Conservation (phyloP, 2,888 invertebrate species). For the Alitta virens region DNA sequence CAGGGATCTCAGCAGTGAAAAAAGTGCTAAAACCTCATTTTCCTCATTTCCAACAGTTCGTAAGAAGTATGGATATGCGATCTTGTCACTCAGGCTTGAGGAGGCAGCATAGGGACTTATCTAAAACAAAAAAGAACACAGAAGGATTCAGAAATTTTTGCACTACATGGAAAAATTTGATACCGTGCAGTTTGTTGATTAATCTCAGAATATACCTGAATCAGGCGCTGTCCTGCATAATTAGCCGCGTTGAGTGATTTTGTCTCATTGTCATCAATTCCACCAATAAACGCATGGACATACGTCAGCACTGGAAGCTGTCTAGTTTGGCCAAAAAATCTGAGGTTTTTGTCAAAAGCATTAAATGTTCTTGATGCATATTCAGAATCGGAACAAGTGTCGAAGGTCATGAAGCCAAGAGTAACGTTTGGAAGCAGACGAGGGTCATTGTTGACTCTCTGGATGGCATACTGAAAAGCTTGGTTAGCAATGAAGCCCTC, state of each 20-base stretch:
- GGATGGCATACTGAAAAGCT: slow-evolving; percentile 20
- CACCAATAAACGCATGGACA: slow-evolving; percentile 15
- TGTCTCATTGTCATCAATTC: slow-evolving; percentile 8
- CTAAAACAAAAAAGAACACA: not conserved
- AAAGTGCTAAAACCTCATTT: not conserved
- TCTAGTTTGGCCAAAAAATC: slow-evolving; percentile 8
- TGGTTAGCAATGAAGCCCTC: too few species aligned
- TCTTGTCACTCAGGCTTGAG: not conserved
- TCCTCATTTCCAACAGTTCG: slow-evolving; percentile 9
- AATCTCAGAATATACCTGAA: slow-evolving; percentile 9
- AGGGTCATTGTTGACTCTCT: slow-evolving; percentile 16
- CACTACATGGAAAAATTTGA: too few species aligned
- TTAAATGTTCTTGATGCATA: slow-evolving; percentile 6
- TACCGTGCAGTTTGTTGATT: too few species aligned
- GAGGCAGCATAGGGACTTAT: slow-evolving; percentile 9
- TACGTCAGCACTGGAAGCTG: slow-evolving; percentile 16
- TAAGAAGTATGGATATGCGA: slow-evolving; percentile 9
- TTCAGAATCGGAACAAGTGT: slow-evolving; percentile 23
- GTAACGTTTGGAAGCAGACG: slow-evolving; percentile 25
- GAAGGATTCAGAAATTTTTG: not conserved
- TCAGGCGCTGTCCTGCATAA: slow-evolving; percentile 6
- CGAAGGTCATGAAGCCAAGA: slow-evolving; percentile 37
- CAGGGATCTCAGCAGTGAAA: slow-evolving; percentile 1
- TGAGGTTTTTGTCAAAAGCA: slow-evolving; percentile 8
- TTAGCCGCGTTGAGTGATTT: slow-evolving; percentile 7